These are phyloP conservation scores for Rhogogaster chlorosoma DNA, from an alignment of 2,888 invertebrate genomes.

Conservation along the genomic window DNA sequence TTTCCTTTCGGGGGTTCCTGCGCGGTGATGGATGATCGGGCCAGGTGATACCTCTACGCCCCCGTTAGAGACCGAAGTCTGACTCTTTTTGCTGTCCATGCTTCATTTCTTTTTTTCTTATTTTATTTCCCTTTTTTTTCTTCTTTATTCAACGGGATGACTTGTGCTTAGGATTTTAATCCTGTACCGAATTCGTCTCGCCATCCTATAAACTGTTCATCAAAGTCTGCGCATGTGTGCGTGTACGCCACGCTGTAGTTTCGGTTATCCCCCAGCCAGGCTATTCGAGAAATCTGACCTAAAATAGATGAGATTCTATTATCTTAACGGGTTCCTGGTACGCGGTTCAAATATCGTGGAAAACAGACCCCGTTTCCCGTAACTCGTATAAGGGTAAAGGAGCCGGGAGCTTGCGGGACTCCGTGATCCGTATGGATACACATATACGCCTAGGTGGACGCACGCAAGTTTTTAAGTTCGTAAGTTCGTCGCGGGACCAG, in stretches of 20 bases:
- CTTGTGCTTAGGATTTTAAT: constrained; percentile 41
- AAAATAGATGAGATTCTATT: constrained; percentile 48
- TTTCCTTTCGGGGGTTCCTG: constrained; percentile 18
- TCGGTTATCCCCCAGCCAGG: neutral
- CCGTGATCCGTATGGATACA: neutral
- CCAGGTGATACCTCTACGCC: constrained; percentile 71
- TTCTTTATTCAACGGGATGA: neutral
- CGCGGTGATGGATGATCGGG: constrained; percentile 68
- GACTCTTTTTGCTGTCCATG: neutral
- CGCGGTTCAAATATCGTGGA: constrained; percentile 69
- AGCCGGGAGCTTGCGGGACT: neutral
- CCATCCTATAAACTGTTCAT: constrained; percentile 21
- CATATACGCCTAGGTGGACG: neutral
- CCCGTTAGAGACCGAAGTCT: constrained; percentile 5
- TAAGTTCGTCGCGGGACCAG: neutral
- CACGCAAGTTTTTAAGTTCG: neutral
- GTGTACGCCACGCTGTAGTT: neutral
- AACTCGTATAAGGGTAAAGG: constrained; percentile 44
- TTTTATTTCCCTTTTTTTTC: neutral
- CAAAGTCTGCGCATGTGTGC: neutral
- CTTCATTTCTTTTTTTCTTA: neutral
- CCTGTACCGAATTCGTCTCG: constrained; percentile 19
- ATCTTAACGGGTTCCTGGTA: constrained; percentile 64
- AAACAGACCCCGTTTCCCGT: constrained; percentile 67
- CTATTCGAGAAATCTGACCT: neutral